Evolutionary conservation across 2,113 vertebrate genomes (phyloP).

Genomic region (Scortum barcoo): DNA sequence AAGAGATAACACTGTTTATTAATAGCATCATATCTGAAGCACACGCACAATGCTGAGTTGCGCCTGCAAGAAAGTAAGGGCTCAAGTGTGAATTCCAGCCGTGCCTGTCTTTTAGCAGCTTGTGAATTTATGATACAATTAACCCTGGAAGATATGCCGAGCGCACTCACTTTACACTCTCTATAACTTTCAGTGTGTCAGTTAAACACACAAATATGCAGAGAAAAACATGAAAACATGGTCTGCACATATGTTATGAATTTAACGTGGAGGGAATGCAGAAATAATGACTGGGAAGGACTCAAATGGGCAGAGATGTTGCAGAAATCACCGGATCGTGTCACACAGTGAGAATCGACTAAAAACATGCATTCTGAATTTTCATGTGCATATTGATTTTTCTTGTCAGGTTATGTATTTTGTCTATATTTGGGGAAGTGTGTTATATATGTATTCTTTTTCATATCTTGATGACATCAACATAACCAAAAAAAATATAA

Average conservation of each 20-base stretch:
- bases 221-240: neutral
- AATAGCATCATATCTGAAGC: slow-evolving; percentile 52
- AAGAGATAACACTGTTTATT: slow-evolving; percentile 33
- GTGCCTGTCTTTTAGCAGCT: slow-evolving; percentile 79
- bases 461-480: too few species aligned
- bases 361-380: too few species aligned
- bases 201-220: slow-evolving; percentile 51
- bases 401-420: too few species aligned
- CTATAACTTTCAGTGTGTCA: slow-evolving; percentile 33
- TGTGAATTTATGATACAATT: slow-evolving; percentile 83
- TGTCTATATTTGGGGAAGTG: neutral
- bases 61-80: slow-evolving; percentile 65
- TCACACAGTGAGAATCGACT: neutral
- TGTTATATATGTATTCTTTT: neutral
- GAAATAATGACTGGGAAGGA: neutral
- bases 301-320: neutral
- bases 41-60: slow-evolving; percentile 31
- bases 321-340: neutral
- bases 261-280: neutral
- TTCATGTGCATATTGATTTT: too few species aligned
- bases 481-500: too few species aligned
- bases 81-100: slow-evolving; percentile 84
- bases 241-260: neutral
- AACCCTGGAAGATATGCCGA: slow-evolving; percentile 69
- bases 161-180: slow-evolving; percentile 72